Conservation (phyloP, 1,140 invertebrate species). For the Capitella teleta region DNA sequence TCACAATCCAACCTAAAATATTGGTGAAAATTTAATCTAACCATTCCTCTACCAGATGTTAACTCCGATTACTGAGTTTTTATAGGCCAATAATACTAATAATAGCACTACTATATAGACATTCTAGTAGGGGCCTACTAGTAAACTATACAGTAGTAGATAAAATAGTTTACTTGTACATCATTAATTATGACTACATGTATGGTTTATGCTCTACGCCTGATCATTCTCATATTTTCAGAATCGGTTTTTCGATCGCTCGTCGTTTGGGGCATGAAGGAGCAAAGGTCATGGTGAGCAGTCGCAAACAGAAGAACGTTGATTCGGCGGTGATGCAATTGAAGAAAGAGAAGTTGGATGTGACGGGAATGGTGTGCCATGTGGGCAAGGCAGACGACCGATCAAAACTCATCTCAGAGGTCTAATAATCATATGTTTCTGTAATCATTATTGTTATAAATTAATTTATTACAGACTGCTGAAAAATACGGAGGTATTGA, state of each 20-base stretch:
- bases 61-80: no score
- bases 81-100: no score
- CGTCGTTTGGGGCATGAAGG: constrained; percentile 75
- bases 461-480: constrained; percentile 48
- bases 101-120: no score
- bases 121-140: no score
- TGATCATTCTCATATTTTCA: constrained; percentile 33
- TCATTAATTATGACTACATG: no score
- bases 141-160: no score
- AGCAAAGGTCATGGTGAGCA: constrained; percentile 82
- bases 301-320: constrained; percentile 50
- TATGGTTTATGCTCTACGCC: neutral
- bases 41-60: no score
- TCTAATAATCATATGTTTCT: constrained; percentile 19
- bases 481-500: constrained; percentile 77
- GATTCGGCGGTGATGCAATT: constrained; percentile 33
- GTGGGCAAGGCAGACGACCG: constrained; percentile 69
- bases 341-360: constrained; percentile 48
- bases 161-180: no score
- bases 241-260: constrained; percentile 87
- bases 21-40: no score
- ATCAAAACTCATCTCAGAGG: constrained; percentile 61
- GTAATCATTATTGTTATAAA: neutral
- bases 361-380: constrained; percentile 72
- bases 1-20: no score